These are phyloP conservation scores for Agriopis aurantiaria DNA, from an alignment of 2,888 invertebrate species.

Conservation along the genomic window DNA sequence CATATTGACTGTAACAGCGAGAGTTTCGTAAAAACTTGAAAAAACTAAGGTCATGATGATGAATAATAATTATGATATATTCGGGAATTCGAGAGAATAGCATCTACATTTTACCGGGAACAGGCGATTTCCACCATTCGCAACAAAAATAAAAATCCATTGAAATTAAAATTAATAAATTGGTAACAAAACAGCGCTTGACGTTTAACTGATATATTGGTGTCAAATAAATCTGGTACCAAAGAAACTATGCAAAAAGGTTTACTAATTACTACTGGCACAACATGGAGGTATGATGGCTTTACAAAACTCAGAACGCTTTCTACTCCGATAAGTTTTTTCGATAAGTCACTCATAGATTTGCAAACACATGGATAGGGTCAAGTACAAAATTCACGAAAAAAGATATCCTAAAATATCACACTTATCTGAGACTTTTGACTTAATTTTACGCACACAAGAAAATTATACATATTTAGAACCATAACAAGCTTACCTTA, in stretches of 20 bases:
- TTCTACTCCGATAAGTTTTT: background rate
- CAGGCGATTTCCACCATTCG: conserved; percentile 45
- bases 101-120: conserved; percentile 44
- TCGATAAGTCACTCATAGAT: too few species aligned
- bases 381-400: too few species aligned
- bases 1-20: too few species aligned
- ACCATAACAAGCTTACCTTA: too few species aligned
- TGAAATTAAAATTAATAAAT: conserved; percentile 5
- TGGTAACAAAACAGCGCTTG: conserved; percentile 23
- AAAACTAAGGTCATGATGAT: too few species aligned
- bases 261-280: background rate
- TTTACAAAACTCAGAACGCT: background rate
- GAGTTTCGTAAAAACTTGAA: too few species aligned
- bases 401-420: too few species aligned
- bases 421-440: too few species aligned
- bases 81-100: background rate
- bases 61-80: background rate
- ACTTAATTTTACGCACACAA: too few species aligned
- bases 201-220: background rate
- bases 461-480: too few species aligned
- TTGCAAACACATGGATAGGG: too few species aligned
- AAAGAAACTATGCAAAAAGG: background rate
- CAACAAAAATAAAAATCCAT: conserved; percentile 47
- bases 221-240: background rate
- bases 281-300: background rate